Percentiles rank a stretch among this genome's conserved stretches.
phyloP scores from a whole-genome alignment of 2,888 invertebrate species.

The Zelleria hepariella region DNA sequence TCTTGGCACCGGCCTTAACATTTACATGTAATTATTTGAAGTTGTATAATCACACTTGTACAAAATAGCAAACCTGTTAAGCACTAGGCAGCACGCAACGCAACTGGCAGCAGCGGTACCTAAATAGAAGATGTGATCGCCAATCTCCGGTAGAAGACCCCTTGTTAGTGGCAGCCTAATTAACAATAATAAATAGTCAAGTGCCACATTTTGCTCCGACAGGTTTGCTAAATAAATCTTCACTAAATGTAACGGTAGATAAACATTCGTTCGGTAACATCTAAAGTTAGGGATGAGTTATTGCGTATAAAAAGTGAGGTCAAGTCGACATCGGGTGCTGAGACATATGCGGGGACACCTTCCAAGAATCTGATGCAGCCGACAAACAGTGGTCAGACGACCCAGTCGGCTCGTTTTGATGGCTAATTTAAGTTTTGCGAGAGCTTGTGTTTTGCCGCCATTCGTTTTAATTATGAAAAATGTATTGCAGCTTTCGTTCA shows the following conservation, averaged over 20 bases:
- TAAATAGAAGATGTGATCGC: background rate
- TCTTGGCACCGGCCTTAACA: background rate
- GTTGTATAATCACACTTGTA: background rate
- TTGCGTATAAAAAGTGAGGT: background rate
- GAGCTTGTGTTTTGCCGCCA: background rate
- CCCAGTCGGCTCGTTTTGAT: background rate
- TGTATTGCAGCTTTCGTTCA: conserved; percentile 5
- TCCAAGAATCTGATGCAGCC: background rate
- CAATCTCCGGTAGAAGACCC: background rate
- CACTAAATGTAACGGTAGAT: background rate
- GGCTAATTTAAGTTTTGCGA: conserved; percentile 3
- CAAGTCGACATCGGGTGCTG: background rate
- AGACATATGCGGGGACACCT: background rate
- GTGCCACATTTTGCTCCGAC: background rate
- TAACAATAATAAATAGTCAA: background rate
- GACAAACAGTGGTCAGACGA: background rate
- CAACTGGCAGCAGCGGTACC: background rate
- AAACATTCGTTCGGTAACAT: background rate
- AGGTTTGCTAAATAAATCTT: background rate
- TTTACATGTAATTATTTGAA: background rate
- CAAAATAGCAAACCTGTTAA: background rate
- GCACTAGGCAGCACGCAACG: background rate
- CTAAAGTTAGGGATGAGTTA: background rate
- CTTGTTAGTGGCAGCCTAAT: background rate
- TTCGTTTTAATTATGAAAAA: background rate